Evolutionary conservation across 2,888 invertebrate genomes (phyloP), one percentile per base, ranked within the genome.

Genomic region (Sicus ferrugineus): DNA sequence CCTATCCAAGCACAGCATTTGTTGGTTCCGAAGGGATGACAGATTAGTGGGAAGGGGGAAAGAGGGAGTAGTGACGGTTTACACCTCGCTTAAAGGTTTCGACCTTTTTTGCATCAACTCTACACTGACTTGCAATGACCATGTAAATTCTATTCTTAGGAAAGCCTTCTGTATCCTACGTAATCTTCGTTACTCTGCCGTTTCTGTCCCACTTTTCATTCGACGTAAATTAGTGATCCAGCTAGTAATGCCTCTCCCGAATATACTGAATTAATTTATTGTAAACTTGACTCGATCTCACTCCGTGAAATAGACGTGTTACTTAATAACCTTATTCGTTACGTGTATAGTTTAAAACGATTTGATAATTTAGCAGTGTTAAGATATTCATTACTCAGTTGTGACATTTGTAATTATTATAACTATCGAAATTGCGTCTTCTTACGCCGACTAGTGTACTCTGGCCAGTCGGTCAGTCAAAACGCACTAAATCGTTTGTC

Each of bases 191-290:
- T n/a, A 50, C 23, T 50, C 50, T n/a, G 50, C 50, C 9, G 50
- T 19, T 5, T 50, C 21, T n/a, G 9, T 50, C 9, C 50, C 19
- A n/a, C 50, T 50, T 19, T 9, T 21, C 9, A 50, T 21, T 3
- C 50, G 50, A 21, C 50, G 50, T n/a, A 50, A 50, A 21, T 50
- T 50, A 50, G 50, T 50, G 2, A 21, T 50, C 19, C 50, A 50
- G 9, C 50, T 50, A n/a, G 21, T n/a, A 21, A 7, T 21, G 21
- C 50, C 19, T 4, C n/a, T 50, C 5, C 9, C n/a, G n/a, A 21
- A 50, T 9, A 3, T 50, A 50, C 21, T 23, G 50, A 50, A 9
- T 23, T 50, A n/a, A 50, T 50, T 6, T 50, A 50, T 23, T 50
- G 16, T n/a, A 50, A 50, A 50, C 19, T 50, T 21, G 50, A 50